Evolutionary conservation across 2,113 vertebrate genomes (phyloP).

Genomic region (Mustela nigripes): DNA sequence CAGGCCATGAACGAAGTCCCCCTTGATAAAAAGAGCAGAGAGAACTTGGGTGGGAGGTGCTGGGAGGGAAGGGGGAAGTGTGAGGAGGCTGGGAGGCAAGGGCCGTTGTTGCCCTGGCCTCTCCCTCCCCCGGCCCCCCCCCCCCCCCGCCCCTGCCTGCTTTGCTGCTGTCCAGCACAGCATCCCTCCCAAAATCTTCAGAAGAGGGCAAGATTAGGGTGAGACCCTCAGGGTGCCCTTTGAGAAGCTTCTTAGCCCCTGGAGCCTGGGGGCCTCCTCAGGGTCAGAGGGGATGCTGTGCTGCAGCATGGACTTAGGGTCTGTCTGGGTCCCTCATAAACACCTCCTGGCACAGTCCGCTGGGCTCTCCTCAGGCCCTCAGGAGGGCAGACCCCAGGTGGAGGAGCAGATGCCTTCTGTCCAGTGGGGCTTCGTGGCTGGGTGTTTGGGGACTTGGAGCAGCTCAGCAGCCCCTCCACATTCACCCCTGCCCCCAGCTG

Average conservation of each 20-base stretch:
- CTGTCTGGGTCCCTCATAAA: background rate
- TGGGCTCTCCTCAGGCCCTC: background rate
- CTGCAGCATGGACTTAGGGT: background rate
- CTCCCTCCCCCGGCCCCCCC: background rate
- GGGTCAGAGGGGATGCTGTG: background rate
- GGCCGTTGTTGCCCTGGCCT: background rate
- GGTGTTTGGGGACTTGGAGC: background rate
- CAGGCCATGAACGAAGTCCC: background rate
- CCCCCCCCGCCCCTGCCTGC: rapidly evolving
- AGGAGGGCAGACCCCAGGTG: background rate
- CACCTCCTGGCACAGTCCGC: background rate
- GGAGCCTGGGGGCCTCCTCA: background rate
- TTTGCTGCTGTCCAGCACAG: background rate
- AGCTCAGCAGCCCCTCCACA: background rate
- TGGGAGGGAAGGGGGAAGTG: background rate
- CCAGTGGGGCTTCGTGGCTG: background rate
- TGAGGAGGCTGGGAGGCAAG: background rate
- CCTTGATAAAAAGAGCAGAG: rapidly evolving
- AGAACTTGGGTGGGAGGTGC: background rate
- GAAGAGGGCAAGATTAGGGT: rapidly evolving
- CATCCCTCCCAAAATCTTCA: background rate
- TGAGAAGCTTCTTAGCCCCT: background rate
- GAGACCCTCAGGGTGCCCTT: background rate
- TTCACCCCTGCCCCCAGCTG: background rate
- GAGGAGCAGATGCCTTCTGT: background rate